These are phyloP conservation scores for Tyrannus savana DNA, from an alignment of 2,113 vertebrate species.

Conservation along the genomic window DNA sequence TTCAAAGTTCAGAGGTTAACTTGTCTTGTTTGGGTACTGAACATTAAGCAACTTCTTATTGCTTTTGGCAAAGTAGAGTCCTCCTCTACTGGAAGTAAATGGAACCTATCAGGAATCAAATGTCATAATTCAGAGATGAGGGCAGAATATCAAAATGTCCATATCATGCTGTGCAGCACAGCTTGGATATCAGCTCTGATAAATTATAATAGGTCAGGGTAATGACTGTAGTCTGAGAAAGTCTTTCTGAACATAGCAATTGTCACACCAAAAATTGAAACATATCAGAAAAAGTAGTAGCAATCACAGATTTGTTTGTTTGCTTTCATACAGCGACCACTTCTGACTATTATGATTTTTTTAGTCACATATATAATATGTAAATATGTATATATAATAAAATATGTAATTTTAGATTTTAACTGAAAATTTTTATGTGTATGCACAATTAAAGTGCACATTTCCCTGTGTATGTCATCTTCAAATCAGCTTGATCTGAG, in stretches of 20 bases:
- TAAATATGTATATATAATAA: neutral
- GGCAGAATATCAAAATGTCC: neutral
- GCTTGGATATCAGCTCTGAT: neutral
- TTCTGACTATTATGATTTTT: neutral
- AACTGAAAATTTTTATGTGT: neutral
- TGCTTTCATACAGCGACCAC: neutral
- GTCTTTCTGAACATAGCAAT: neutral
- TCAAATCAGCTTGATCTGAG: neutral
- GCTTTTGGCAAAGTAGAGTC: constrained; percentile 10
- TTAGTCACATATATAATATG: neutral
- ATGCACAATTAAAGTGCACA: neutral
- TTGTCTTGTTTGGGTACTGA: constrained; percentile 38
- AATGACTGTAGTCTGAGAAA: neutral
- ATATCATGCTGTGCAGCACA: neutral
- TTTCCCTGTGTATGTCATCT: neutral
- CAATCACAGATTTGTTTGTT: neutral
- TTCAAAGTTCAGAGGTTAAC: constrained; percentile 42
- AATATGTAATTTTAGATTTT: neutral
- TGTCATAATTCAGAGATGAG: neutral
- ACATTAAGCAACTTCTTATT: neutral
- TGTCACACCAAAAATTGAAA: neutral
- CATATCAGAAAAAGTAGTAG: neutral
- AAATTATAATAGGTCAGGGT: neutral
- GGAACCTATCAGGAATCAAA: neutral
- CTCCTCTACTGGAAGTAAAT: constrained; percentile 3